Base-by-base conservation (phyloP, 2,797 vertebrate species). In the Hybognathus amarus region DNA sequence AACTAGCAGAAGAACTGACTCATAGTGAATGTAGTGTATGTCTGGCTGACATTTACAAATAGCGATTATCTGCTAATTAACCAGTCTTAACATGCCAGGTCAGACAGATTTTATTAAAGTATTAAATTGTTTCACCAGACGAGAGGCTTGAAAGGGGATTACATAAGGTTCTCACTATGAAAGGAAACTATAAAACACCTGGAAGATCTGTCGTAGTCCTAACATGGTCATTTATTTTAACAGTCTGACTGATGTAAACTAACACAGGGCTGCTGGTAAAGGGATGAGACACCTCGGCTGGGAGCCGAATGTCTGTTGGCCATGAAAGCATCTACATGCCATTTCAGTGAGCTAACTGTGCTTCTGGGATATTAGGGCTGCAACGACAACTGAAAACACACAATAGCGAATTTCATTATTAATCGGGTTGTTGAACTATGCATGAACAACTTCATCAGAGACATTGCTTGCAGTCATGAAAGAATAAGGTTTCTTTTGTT, bases 1-100 rank as follows among this genome's bases (percentile, higher is more conserved):
- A 20, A 77, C 40, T 45, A 75, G 68, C 54, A 80, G 70, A 82
- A 75, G 70, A 80, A 75, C 61, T 83, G 82, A 83, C 73, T 83
- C 54, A 78, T 33, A 63, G 66, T 24, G 17, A 63, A 47, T 47
- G 52, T n/a, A 5, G 30, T 42, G 69, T 27, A 54, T 6, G 61
- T 64, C 47, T 75, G 61, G 24, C 64, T 77, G 38, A 69, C 73
- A 69, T 83, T 78, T 70, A 63, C 50, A 70, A 61, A 77, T 47
- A 36, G 52, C 12, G n/a, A 64, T 71, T 78, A 69, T 33, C 36
- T 69, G 67, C 50, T 30, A 24, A 68, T 68, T 45, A 78, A 83
- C 30, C 54, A 30, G 63, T 69, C 36, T 30, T 11, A 68, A 56
- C 50, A 71, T 40, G 30, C 63, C 18, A 76, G 24, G 73, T 67